Percentiles rank a stretch among this genome's conserved stretches.
Evolutionary conservation across 2,888 invertebrate genomes (phyloP).

Genomic region (Psylliodes chrysocephalus): DNA sequence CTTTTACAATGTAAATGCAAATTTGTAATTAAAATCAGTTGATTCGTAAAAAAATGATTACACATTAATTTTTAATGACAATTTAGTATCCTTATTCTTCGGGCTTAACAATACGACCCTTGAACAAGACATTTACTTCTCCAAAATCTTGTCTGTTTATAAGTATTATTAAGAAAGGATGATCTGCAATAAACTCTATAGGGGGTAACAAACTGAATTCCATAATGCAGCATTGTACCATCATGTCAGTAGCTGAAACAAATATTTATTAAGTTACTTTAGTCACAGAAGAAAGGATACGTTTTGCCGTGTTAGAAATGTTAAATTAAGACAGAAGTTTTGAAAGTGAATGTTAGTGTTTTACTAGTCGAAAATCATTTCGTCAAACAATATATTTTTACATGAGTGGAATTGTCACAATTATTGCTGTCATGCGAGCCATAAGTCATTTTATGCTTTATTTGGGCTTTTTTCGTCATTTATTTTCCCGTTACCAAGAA

Average conservation of each 20-base stretch:
- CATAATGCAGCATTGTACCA: background rate
- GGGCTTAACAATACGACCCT: constrained; percentile 1
- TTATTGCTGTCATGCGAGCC: background rate
- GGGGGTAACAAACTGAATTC: background rate
- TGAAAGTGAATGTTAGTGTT: background rate
- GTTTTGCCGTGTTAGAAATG: background rate
- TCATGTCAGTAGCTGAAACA: background rate
- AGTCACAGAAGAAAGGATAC: background rate
- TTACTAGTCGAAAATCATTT: background rate
- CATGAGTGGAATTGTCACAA: background rate
- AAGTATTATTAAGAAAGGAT: constrained; percentile 5
- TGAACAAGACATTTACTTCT: constrained; percentile 2
- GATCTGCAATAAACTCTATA: constrained; percentile 12
- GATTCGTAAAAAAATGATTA: too few relatives aligned
- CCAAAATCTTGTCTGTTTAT: background rate
- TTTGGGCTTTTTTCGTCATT: too few relatives aligned
- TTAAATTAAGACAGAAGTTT: background rate
- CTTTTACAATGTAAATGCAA: too few relatives aligned
- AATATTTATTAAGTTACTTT: background rate
- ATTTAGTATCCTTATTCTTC: too few relatives aligned
- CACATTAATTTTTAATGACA: too few relatives aligned
- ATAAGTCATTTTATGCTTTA: too few relatives aligned
- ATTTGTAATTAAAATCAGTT: too few relatives aligned
- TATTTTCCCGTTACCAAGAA: too few relatives aligned
- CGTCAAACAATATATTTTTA: background rate